Conservation (phyloP, 1,140 invertebrate genomes). For the Melipona quadrifasciata region DNA sequence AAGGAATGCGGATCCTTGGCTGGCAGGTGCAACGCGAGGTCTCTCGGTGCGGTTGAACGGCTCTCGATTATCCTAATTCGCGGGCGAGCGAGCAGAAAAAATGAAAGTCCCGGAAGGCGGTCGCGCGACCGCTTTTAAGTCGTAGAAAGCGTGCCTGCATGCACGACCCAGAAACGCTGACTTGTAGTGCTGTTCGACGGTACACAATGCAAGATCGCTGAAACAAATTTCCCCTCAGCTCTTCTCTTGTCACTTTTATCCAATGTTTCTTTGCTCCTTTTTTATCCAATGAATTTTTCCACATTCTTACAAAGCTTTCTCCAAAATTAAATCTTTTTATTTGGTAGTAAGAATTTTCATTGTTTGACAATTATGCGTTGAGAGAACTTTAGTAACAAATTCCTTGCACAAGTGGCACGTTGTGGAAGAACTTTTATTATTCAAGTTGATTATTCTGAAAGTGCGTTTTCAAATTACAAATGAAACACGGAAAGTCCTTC, state of each 20-base stretch:
- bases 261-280: too few species aligned
- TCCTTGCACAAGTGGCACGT: too few species aligned
- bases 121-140: neutral
- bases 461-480: neutral
- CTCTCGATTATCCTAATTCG: slow-evolving; percentile 32
- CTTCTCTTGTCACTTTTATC: too few species aligned
- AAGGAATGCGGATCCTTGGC: slow-evolving; percentile 55
- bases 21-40: neutral
- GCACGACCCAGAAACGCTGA: slow-evolving; percentile 34
- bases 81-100: neutral
- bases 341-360: too few species aligned
- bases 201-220: neutral
- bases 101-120: slow-evolving; percentile 39
- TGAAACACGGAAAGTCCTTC: neutral
- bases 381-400: too few species aligned
- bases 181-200: neutral
- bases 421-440: neutral
- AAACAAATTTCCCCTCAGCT: too few species aligned
- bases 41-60: neutral
- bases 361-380: too few species aligned
- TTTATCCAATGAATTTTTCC: too few species aligned
- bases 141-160: slow-evolving; percentile 32
- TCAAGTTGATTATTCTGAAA: neutral
- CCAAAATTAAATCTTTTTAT: too few species aligned
- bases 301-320: too few species aligned